Conservation (phyloP, 2,113 vertebrate species). For the Ginglymostoma cirratum region DNA sequence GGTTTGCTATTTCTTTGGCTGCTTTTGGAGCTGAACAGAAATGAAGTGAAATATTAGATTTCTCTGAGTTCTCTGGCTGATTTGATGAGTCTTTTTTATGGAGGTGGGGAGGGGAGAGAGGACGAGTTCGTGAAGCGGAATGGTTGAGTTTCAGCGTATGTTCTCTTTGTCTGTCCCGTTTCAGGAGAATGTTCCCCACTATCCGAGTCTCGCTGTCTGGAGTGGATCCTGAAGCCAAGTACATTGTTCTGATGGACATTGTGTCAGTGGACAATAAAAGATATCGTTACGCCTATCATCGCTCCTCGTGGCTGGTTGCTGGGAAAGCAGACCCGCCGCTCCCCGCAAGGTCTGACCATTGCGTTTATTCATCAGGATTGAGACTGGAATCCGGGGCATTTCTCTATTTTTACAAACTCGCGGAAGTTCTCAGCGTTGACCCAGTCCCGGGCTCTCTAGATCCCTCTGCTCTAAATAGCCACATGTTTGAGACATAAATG, state of each 20-base stretch:
- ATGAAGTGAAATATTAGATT: too few species aligned
- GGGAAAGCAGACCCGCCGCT: constrained; percentile 94
- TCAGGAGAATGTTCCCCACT: constrained; percentile 97
- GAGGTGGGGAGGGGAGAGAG: too few species aligned
- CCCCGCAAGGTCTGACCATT: constrained; percentile 76
- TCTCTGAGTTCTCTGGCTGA: not conserved
- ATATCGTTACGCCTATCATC: constrained; percentile 94
- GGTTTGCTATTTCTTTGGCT: too few species aligned
- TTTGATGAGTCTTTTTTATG: too few species aligned
- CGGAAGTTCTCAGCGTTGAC: not conserved
- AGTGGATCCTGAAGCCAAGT: constrained; percentile 91
- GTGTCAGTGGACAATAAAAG: constrained; percentile 97
- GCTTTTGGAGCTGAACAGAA: too few species aligned
- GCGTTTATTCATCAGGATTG: not conserved
- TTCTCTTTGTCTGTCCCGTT: constrained; percentile 23
- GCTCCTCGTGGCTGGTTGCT: constrained; percentile 95
- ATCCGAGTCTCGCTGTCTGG: constrained; percentile 96
- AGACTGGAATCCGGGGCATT: not conserved
- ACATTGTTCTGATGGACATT: constrained; percentile 97
- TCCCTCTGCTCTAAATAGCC: not conserved
- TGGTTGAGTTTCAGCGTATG: not conserved
- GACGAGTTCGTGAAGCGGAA: not conserved
- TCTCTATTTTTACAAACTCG: not conserved
- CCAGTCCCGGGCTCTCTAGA: not conserved
- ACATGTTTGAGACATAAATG: too few species aligned